phyloP scores from a whole-genome alignment of 1,140 invertebrate genomes.

The Drosophila guanche region DNA sequence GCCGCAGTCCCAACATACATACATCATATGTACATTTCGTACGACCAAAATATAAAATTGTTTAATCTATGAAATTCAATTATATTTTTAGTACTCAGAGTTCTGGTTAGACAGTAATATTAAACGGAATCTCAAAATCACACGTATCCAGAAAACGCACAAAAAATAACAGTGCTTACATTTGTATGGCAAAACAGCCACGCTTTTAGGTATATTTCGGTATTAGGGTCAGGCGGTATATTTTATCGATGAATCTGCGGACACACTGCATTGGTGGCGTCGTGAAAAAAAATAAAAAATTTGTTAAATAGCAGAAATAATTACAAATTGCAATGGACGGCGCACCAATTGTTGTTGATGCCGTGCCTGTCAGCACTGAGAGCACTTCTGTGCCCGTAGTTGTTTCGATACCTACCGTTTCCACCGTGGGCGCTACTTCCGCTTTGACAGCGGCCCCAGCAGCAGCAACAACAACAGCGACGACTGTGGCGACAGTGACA shows the following conservation, averaged over 20 bases:
- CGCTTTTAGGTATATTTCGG: background rate
- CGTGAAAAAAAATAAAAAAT: conserved; percentile 1
- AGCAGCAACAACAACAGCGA: conserved; percentile 21
- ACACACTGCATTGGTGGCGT: conserved; percentile 15
- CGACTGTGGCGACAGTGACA: conserved; percentile 14
- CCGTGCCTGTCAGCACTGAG: conserved; percentile 22
- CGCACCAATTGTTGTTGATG: background rate
- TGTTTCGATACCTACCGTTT: background rate
- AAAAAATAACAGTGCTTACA: too few species aligned
- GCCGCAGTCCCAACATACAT: too few species aligned
- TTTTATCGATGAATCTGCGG: conserved; percentile 5
- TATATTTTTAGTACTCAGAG: too few species aligned
- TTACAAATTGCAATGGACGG: conserved; percentile 3
- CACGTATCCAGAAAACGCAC: too few species aligned
- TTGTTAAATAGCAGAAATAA: background rate
- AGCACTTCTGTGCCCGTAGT: conserved; percentile 14
- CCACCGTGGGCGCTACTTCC: conserved; percentile 28
- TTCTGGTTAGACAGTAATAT: too few species aligned
- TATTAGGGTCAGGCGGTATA: background rate
- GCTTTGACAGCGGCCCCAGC: conserved; percentile 27
- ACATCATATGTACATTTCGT: too few species aligned
- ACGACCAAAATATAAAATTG: too few species aligned
- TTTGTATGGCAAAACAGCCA: too few species aligned
- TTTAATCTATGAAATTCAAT: too few species aligned
- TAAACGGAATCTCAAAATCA: too few species aligned